Evolutionary conservation across 2,797 vertebrate species (phyloP).

Genomic region (Choloepus didactylus): DNA sequence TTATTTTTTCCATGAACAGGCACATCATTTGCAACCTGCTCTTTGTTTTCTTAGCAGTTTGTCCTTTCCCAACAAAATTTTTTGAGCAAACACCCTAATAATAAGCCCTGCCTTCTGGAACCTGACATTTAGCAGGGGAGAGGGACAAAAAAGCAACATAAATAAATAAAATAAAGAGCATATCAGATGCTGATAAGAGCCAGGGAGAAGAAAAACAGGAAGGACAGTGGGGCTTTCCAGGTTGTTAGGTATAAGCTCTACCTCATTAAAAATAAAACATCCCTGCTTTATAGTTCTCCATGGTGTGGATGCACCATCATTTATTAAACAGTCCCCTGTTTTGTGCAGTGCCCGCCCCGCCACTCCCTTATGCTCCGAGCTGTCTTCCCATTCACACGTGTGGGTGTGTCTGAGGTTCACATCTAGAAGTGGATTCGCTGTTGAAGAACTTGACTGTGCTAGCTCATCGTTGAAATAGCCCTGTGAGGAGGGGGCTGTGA

Average conservation of each 20-base stretch:
- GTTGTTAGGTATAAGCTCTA: background rate
- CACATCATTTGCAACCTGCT: background rate
- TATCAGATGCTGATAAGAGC: background rate
- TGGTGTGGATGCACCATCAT: background rate
- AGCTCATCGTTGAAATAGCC: background rate
- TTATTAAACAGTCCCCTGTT: constrained; percentile 47
- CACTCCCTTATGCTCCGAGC: background rate
- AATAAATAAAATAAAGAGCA: background rate
- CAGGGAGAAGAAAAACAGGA: background rate
- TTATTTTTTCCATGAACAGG: background rate
- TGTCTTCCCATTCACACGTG: background rate
- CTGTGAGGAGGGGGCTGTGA: background rate
- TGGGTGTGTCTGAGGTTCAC: background rate
- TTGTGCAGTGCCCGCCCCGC: fast-evolving
- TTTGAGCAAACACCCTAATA: background rate
- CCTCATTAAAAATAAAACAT: constrained; percentile 57
- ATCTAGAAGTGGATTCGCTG: fast-evolving
- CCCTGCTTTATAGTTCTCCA: background rate
- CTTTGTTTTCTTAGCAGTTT: background rate
- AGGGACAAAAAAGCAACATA: background rate
- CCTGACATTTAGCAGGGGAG: background rate
- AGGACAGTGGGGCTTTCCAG: background rate
- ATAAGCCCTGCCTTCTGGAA: background rate
- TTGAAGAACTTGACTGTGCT: background rate
- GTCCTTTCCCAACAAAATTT: background rate